phyloP scores from a whole-genome alignment of 2,888 invertebrate species.

The Tenthredo livida region DNA sequence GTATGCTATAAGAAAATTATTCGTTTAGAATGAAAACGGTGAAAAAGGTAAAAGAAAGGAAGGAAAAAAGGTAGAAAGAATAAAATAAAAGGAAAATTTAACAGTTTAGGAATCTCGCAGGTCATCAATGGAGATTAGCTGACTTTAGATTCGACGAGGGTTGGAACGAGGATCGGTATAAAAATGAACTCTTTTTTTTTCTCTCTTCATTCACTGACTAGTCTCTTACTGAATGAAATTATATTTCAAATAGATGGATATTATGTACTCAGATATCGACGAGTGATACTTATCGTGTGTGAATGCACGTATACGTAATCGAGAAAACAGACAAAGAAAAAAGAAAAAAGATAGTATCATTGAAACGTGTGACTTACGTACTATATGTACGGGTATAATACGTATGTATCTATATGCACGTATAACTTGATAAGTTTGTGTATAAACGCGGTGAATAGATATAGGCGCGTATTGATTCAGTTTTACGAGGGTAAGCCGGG shows the following conservation, averaged over 20 bases:
- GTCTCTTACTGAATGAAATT: neutral
- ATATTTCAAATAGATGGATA: no score
- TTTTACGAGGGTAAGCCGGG: slow-evolving; percentile 20
- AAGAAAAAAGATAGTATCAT: neutral
- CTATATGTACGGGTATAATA: neutral
- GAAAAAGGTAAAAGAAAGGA: neutral
- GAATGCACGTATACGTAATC: neutral
- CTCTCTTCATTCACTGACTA: neutral
- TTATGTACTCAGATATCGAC: neutral
- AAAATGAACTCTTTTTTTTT: neutral
- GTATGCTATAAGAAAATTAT: slow-evolving; percentile 29
- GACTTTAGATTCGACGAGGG: no score
- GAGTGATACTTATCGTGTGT: neutral
- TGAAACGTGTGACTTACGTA: neutral
- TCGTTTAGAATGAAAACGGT: neutral
- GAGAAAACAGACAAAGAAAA: neutral
- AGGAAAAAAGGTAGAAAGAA: neutral
- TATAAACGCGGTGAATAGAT: slow-evolving; percentile 18
- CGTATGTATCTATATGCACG: neutral
- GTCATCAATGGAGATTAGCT: neutral
- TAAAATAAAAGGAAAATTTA: neutral
- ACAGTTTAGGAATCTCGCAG: neutral
- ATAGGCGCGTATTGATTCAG: slow-evolving; percentile 29
- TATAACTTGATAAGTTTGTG: slow-evolving; percentile 29
- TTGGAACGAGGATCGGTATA: no score